Conservation (phyloP, 1,140 invertebrate genomes). For the Solenopsis invicta region DNA sequence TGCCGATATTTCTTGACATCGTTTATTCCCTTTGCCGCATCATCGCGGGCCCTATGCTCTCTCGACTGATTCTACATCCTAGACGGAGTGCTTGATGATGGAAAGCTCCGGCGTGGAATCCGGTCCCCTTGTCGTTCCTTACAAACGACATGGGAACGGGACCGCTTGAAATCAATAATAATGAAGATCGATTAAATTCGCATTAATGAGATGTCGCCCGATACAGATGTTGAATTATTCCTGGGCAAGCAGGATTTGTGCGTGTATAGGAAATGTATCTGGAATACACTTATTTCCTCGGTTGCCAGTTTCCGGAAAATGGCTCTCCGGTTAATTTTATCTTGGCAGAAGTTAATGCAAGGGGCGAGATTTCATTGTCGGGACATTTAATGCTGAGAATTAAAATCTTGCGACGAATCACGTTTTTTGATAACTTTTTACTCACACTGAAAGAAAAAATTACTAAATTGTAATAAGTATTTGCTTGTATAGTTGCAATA, state of each 20-base stretch:
- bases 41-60: not conserved
- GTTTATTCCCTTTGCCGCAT: constrained; percentile 57
- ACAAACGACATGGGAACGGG: not conserved
- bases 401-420: not conserved
- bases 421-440: not conserved
- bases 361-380: not conserved
- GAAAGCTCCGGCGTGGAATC: not conserved
- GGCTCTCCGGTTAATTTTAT: not conserved
- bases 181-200: constrained; percentile 26
- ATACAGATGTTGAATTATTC: constrained; percentile 8
- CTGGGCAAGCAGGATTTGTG: not conserved
- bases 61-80: constrained; percentile 27
- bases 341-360: not conserved
- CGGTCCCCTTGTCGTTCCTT: not conserved
- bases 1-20: constrained; percentile 60
- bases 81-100: constrained; percentile 30
- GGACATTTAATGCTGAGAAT: not conserved
- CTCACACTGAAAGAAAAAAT: not conserved
- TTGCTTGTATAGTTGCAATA: too few relatives aligned
- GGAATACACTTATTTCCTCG: not conserved
- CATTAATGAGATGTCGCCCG: not conserved
- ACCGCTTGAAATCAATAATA: not conserved
- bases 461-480: too few relatives aligned
- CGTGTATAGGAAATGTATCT: not conserved
- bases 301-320: not conserved